These are phyloP conservation scores for Pelobates fuscus DNA, from an alignment of 2,113 vertebrate species.

Conservation along the genomic window DNA sequence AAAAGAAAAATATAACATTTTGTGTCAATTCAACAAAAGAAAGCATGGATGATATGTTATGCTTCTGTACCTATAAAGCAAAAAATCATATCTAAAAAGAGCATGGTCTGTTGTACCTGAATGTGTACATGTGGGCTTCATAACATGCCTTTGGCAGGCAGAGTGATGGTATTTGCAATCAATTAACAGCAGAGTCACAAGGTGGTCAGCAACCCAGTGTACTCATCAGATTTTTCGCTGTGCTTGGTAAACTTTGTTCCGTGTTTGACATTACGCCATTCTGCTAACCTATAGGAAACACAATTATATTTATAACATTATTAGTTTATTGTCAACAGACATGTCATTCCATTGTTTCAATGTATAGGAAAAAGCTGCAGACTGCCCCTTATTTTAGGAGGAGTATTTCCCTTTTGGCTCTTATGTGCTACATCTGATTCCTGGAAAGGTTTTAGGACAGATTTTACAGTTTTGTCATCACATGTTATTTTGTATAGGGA, in stretches of 20 bases:
- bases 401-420: slow-evolving; percentile 16
- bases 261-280: background rate
- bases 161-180: too few relatives aligned
- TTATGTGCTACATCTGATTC: background rate
- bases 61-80: too few relatives aligned
- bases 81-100: too few relatives aligned
- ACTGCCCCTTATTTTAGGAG: rapidly evolving
- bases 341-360: slow-evolving; percentile 56
- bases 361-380: slow-evolving; percentile 20
- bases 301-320: background rate
- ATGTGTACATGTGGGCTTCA: too few relatives aligned
- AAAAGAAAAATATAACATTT: too few relatives aligned
- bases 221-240: background rate
- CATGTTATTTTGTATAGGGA: background rate
- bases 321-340: slow-evolving; percentile 42
- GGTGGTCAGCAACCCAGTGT: too few relatives aligned
- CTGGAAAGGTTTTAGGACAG: background rate
- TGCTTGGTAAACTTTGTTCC: background rate
- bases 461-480: background rate
- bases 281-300: background rate
- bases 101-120: too few relatives aligned
- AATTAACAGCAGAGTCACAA: too few relatives aligned
- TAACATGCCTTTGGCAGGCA: too few relatives aligned
- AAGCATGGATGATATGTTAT: too few relatives aligned
- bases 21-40: too few relatives aligned